Base-by-base conservation (phyloP, 2,113 vertebrate species). In the Limnothrissa miodon region DNA sequence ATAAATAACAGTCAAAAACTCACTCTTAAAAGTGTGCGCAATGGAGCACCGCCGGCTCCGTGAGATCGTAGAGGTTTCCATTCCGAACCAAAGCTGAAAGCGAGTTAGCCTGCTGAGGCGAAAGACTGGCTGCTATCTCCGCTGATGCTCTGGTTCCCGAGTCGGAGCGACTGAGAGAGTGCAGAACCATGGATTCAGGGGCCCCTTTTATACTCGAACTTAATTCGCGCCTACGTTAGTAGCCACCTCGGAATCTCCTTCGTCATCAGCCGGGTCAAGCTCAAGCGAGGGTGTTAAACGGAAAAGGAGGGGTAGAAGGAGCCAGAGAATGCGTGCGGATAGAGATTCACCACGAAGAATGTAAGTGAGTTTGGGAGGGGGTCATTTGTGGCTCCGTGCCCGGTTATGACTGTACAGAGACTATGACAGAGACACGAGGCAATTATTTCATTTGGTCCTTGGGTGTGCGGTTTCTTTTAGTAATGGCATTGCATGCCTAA, bases 61-160 rank as follows among this genome's bases (percentile, higher is more conserved):
- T 92, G 87, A 88, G 88, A 87, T 92, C 88, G 90, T 87, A 84
- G 92, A 91, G 86, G 91, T 93, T 89, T 95, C 95, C 95, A 95
- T 95, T 85, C 87, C 89, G 90, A 95, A 95, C 95, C 95, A 95
- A 95, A 95, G 94, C 82, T 90, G 89, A 94, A 93, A 95, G 95
- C 95, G 94, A 95, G 95, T 95, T 95, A 95, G 94, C 93, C 92
- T 93, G 83, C 88, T 80, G 89, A 88, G 91, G 83, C 86, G 81
- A 94, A 86, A 81, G 86, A 90, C 90, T 93, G 92, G 92, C 91
- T 93, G 94, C 95, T 95, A 95, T 95, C 95, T 95, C 88, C 90
- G 95, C 95, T 94, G 94, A 92, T 93, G 93, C 90, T 74, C 94
- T 95, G 94, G 94, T 95, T 94, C 93, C 89, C 90, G 89, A 93